phyloP scores from a whole-genome alignment of 64 coral and sea anemone genomes.

The Montipora capricornis region DNA sequence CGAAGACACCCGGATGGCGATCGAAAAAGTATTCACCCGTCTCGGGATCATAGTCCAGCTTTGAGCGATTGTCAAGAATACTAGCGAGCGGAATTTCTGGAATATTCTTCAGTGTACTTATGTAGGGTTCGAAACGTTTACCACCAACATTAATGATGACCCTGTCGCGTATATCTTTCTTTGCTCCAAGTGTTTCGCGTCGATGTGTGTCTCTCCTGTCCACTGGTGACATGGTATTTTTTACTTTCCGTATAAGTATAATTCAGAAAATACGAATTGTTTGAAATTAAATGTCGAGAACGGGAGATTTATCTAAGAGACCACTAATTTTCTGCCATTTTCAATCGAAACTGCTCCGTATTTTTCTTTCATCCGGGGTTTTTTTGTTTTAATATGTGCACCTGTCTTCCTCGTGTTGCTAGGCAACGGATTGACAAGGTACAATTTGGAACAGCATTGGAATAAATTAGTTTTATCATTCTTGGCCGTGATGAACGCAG shows the following conservation, averaged over 20 bases:
- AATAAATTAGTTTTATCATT: not conserved
- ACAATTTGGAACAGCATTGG: not conserved
- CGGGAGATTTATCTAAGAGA: not conserved
- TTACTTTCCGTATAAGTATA: too few species aligned
- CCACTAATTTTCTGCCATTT: not conserved
- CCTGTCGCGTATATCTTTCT: slow-evolving; percentile 74
- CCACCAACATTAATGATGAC: slow-evolving; percentile 93
- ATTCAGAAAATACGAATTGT: not conserved
- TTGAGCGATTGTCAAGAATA: slow-evolving; percentile 85
- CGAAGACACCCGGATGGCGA: slow-evolving; percentile 95
- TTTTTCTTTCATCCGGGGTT: slow-evolving; percentile 20
- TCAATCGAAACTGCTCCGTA: not conserved
- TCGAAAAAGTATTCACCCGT: slow-evolving; percentile 98
- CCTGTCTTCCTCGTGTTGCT: not conserved
- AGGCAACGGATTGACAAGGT: not conserved
- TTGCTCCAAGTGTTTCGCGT: slow-evolving; percentile 16
- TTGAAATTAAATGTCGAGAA: not conserved
- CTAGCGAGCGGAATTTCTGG: slow-evolving; percentile 90
- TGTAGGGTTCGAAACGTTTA: slow-evolving; percentile 89
- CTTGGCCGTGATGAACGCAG: not conserved
- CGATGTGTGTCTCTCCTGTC: slow-evolving; percentile 50
- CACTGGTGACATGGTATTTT: slow-evolving; percentile 34
- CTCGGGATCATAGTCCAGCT: slow-evolving; percentile 93
- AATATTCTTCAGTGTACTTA: slow-evolving; percentile 90
- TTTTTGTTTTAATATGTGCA: slow-evolving; percentile 4